Evolutionary conservation across 1,140 invertebrate species (phyloP).

Genomic region (Dufourea novaeangliae): DNA sequence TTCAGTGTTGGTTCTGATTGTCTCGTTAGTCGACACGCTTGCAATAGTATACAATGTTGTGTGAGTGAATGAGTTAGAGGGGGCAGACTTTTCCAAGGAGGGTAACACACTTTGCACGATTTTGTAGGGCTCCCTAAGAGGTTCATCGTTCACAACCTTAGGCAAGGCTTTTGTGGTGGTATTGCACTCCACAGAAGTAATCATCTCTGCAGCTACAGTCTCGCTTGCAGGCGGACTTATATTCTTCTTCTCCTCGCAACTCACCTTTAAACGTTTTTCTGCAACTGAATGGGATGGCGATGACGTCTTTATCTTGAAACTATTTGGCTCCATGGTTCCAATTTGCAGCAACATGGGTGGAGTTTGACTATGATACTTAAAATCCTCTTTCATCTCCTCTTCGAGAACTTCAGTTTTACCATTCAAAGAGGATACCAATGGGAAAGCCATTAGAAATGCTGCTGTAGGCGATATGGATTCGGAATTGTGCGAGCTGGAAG

Average conservation of each 20-base stretch:
- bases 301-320: slow-evolving; percentile 75
- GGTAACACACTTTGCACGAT: slow-evolving; percentile 68
- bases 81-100: slow-evolving; percentile 43
- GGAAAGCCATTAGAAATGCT: slow-evolving; percentile 89
- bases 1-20: slow-evolving; percentile 19
- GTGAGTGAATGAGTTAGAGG: slow-evolving; percentile 38
- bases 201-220: slow-evolving; percentile 18
- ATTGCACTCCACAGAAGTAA: slow-evolving; percentile 36
- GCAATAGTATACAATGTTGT: slow-evolving; percentile 32
- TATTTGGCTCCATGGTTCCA: slow-evolving; percentile 83
- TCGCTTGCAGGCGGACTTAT: slow-evolving; percentile 29
- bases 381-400: slow-evolving; percentile 82
- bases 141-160: slow-evolving; percentile 75
- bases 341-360: slow-evolving; percentile 85
- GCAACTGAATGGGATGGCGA: slow-evolving; percentile 42
- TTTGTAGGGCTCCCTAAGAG: slow-evolving; percentile 76
- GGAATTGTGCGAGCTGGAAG: slow-evolving; percentile 84
- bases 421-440: slow-evolving; percentile 85
- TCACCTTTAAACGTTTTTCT: slow-evolving; percentile 54
- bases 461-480: slow-evolving; percentile 89
- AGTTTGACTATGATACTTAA: slow-evolving; percentile 82
- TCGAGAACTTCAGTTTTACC: slow-evolving; percentile 83
- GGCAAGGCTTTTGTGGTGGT: slow-evolving; percentile 69
- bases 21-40: slow-evolving; percentile 25
- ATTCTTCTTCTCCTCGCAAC: slow-evolving; percentile 52